A percentile compares a stretch with the other conserved stretches of the same genome.
Evolutionary conservation across 2,113 vertebrate genomes (phyloP).

Genomic region (Engystomops pustulosus): DNA sequence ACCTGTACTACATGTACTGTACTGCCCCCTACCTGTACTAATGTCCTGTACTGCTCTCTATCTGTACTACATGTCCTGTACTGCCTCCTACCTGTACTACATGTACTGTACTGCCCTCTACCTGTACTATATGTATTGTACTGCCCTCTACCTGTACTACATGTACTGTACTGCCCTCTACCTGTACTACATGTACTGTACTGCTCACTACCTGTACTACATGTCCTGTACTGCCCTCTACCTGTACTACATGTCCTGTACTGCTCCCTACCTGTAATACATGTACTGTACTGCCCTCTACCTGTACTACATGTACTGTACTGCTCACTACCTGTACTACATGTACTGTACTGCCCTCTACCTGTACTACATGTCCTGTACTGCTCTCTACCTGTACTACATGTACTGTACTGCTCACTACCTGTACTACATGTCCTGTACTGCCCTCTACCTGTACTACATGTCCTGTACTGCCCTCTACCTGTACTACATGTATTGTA

Average conservation of each 20-base stretch:
- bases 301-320: neutral
- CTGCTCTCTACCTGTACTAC: neutral
- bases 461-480: neutral
- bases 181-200: neutral
- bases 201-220: neutral
- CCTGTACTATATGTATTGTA: neutral
- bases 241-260: neutral
- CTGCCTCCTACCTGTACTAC: neutral
- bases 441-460: neutral
- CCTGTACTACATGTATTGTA: neutral
- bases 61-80: neutral
- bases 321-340: neutral
- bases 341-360: neutral
- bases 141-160: neutral
- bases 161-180: neutral
- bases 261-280: neutral
- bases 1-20: neutral
- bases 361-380: neutral
- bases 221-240: neutral
- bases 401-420: neutral
- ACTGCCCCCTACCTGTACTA: neutral
- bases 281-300: neutral
- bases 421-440: neutral
- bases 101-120: neutral
- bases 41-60: neutral